Evolutionary conservation across 2,113 vertebrate genomes (phyloP), one percentile per base, ranked within the genome.

Genomic region (Guaruba guarouba): DNA sequence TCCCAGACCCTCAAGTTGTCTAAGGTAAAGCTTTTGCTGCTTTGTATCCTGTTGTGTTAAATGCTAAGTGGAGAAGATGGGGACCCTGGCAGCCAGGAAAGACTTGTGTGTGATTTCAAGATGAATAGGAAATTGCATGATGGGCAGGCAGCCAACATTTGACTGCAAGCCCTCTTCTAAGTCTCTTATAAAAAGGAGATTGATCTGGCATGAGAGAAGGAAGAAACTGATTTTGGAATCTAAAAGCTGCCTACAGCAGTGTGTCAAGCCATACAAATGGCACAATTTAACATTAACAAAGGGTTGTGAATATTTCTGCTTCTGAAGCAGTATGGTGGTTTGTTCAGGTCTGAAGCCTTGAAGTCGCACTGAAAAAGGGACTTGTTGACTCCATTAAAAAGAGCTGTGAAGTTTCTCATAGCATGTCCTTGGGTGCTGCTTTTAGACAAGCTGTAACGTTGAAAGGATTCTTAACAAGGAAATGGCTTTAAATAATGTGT

Each of bases 1-100:
- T 98, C 98, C 61, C 97, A 95, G 92, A 98, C 98, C 3, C 98
- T 99, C 28, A 99, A 98, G 78, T 98, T 99, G 46, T 99, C 99
- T 96, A 98, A 99, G 98, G 99, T 99, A 92, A 97, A 81, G 81
- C 46, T 93, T 92, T 93, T 44, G 23, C 75, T 93, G 41, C 68
- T 88, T 79, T 0, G 0, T 84, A 17, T 93, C 62, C 57, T 88
- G 29, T 46, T 83, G 39, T 82, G 37, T 64, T 46, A 86, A 76
- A 76, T 92, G 62, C 64, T 43, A 59, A 19, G 24, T 25, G 64
- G 82, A 75, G 55, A 74, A 80, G 37, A 63, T 3, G 9, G 71
- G 59, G 31, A 75, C 25, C 55, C 41, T 67, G 48, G 52, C 88
- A 94, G 64, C 66, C 82, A 84, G 79, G 77, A 68, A 44, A 73